Base-by-base conservation (phyloP, 2,888 invertebrate genomes). In the Metellina segmentata region DNA sequence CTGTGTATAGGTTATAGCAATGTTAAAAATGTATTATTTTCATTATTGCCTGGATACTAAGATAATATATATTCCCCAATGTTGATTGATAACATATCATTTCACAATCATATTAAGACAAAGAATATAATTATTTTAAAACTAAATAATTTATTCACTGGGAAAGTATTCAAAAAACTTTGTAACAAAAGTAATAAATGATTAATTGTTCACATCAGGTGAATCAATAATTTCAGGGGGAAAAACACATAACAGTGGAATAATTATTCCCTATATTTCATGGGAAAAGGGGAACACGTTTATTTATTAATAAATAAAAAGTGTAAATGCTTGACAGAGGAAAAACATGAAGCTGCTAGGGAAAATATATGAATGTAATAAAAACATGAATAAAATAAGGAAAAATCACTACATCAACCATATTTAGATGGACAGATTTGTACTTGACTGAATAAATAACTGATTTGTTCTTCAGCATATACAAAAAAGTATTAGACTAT, bases 101-200 rank as follows among this genome's bases (percentile, higher is more conserved):
- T 75, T 48, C 49, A 79, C 19, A 6, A 79, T 79, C n/a, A 79
- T 79, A 51, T 79, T 79, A 52, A n/a, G n/a, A 52, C 49, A 71
- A 71, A 71, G 5, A 71, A 19, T 6, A 19, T 34, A 75, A 16
- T 81, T 19, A 82, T 48, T 69, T 77, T 53, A 79, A n/a, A 20
- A 79, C 9, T 79, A 11, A 20, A 52, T 61, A n/a, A 61, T 61
- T 70, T n/a, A 70, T 81, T 49, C 51, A 81, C 81, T 70, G 70
- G 81, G n/a, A 70, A 81, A 69, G n/a, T n/a, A 70, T 34, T 34
- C 34, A 2, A 34, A 34, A 34, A 34, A 34, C 4, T 70, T 16
- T 13, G 13, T 13, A 70, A 19, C 16, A 70, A 70, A 16, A 16
- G 16, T 16, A 70, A 70, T 70, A 70, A 70, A 70, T 70, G 11